These are phyloP conservation scores for Hermaeophaga mercurialis DNA, from an alignment of 2,888 invertebrate species.

Conservation along the genomic window DNA sequence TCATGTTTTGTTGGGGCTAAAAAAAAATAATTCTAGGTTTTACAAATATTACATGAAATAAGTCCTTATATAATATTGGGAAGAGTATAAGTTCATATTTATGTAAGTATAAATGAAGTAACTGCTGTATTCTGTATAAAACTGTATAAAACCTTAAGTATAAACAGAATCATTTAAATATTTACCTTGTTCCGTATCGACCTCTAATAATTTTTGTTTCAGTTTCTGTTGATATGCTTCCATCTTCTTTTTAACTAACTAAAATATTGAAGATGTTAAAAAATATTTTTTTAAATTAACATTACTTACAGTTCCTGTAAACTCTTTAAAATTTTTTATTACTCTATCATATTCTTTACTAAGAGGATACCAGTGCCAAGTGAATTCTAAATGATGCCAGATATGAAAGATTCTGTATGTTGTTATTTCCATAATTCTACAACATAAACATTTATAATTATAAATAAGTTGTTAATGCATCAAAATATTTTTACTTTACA, in stretches of 20 bases:
- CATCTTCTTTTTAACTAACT: constrained; percentile 21
- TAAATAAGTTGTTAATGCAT: too few species aligned
- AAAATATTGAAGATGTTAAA: neutral
- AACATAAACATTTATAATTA: neutral
- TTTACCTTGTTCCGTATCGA: constrained; percentile 21
- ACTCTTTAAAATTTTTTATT: constrained; percentile 5
- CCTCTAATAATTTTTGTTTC: neutral
- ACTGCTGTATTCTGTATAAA: too few species aligned
- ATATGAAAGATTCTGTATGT: constrained; percentile 21
- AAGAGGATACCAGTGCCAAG: constrained; percentile 22
- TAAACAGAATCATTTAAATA: too few species aligned
- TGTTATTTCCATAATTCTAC: constrained; percentile 25
- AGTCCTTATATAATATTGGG: too few species aligned
- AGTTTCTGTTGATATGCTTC: constrained; percentile 7
- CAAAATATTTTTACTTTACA: too few species aligned
- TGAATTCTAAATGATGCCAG: constrained; percentile 26
- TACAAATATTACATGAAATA: too few species aligned
- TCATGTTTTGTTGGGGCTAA: neutral
- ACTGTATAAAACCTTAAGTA: too few species aligned
- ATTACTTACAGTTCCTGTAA: constrained; percentile 23
- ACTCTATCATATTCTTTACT: constrained; percentile 14
- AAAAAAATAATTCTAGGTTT: too few species aligned
- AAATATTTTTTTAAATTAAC: neutral
- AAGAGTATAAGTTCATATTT: too few species aligned
- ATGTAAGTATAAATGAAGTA: too few species aligned